Evolutionary conservation across 2,113 vertebrate genomes (phyloP).

Genomic region (Thomomys bottae): DNA sequence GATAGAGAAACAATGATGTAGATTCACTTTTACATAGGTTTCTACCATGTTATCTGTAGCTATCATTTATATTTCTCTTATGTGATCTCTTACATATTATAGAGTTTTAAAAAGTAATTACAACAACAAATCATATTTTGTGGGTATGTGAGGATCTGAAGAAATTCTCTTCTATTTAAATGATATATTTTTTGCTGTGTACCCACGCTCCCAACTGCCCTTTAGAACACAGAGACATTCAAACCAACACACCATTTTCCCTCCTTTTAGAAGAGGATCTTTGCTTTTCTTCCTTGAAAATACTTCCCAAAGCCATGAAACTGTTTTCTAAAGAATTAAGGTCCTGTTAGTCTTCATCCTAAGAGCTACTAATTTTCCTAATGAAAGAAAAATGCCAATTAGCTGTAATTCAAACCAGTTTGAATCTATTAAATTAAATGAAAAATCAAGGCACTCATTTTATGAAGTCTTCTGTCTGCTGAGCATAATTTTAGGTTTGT

Average conservation of each 20-base stretch:
- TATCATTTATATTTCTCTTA: too few species aligned
- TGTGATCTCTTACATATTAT: neutral
- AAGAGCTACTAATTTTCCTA: neutral
- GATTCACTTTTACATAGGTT: neutral
- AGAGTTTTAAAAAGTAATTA: neutral
- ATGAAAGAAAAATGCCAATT: constrained; percentile 4
- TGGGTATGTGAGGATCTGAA: neutral
- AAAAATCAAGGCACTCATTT: constrained; percentile 25
- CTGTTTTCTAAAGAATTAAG: neutral
- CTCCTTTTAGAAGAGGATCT: neutral
- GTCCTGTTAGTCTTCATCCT: neutral
- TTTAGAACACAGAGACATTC: neutral
- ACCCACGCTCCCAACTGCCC: neutral
- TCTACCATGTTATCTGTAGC: neutral
- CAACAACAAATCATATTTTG: neutral
- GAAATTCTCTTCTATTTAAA: neutral
- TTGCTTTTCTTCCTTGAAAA: neutral
- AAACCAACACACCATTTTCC: neutral
- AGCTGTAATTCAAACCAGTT: neutral
- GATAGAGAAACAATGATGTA: neutral
- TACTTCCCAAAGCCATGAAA: neutral
- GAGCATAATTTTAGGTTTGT: neutral
- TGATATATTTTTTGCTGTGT: neutral
- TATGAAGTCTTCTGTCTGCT: neutral
- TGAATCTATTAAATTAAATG: neutral